Percentiles rank a stretch among this genome's conserved stretches.
Evolutionary conservation across 2,113 vertebrate species (phyloP).

Genomic region (Zosterops borbonicus): DNA sequence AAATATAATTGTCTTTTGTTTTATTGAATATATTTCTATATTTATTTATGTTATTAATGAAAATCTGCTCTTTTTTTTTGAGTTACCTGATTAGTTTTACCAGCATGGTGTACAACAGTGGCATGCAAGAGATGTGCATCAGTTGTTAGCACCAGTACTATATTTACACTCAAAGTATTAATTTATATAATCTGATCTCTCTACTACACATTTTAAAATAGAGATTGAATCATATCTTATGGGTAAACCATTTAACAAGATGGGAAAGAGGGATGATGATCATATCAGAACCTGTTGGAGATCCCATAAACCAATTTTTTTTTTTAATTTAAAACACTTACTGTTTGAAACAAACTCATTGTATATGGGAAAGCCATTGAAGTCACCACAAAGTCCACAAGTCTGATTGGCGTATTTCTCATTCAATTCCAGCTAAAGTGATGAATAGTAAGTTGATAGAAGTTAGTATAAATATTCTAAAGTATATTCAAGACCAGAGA

Average conservation of each 20-base stretch:
- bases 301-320: background rate
- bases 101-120: background rate
- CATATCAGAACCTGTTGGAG: background rate
- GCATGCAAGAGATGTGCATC: background rate
- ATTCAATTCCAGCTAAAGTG: constrained; percentile 81
- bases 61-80: background rate
- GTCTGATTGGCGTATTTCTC: constrained; percentile 80
- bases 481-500: background rate
- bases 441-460: background rate
- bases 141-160: background rate
- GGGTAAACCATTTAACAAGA: background rate
- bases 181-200: background rate
- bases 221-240: background rate
- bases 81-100: background rate
- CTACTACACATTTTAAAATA: background rate
- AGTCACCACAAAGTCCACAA: constrained; percentile 91
- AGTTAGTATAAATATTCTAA: background rate
- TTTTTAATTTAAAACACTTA: constrained; percentile 43
- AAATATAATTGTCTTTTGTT: background rate
- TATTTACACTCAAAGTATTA: background rate
- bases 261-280: background rate
- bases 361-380: constrained; percentile 77
- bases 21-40: background rate
- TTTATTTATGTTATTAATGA: background rate
- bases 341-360: constrained; percentile 82